phyloP scores from a whole-genome alignment of 2,888 invertebrate genomes.

The Tridacna gigas region DNA sequence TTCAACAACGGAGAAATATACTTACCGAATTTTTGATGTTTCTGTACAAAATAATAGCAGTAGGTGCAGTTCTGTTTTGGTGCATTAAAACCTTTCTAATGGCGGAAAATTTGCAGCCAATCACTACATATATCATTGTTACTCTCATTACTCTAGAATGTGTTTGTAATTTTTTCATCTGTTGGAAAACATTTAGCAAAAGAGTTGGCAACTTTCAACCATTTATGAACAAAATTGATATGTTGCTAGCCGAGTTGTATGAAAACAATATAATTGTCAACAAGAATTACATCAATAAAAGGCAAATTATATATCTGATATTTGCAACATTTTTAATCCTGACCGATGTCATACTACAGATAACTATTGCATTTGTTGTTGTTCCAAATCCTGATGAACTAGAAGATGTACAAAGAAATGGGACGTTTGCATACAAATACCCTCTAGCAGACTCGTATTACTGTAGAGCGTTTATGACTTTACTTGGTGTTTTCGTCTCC shows the following conservation, averaged over 20 bases:
- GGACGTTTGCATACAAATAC: neutral
- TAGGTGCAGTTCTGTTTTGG: neutral
- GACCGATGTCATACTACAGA: constrained; percentile 3
- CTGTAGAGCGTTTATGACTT: neutral
- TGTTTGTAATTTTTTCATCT: neutral
- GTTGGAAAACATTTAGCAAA: constrained; percentile 15
- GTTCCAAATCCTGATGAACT: neutral
- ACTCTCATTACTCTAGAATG: constrained; percentile 4
- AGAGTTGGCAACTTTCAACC: neutral
- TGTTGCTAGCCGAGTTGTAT: neutral
- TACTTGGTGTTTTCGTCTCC: neutral
- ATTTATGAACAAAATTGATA: neutral
- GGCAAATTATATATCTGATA: neutral
- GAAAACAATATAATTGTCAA: neutral
- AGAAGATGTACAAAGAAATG: neutral
- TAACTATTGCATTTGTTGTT: neutral
- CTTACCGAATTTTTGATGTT: neutral
- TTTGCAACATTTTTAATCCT: neutral
- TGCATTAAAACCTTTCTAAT: neutral
- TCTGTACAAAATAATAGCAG: neutral
- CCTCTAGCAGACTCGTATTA: neutral
- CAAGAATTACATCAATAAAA: neutral
- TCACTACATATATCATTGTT: neutral
- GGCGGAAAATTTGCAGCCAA: neutral
- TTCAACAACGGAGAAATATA: neutral